phyloP scores from a whole-genome alignment of 1,140 invertebrate genomes.

The Triops longicaudatus region DNA sequence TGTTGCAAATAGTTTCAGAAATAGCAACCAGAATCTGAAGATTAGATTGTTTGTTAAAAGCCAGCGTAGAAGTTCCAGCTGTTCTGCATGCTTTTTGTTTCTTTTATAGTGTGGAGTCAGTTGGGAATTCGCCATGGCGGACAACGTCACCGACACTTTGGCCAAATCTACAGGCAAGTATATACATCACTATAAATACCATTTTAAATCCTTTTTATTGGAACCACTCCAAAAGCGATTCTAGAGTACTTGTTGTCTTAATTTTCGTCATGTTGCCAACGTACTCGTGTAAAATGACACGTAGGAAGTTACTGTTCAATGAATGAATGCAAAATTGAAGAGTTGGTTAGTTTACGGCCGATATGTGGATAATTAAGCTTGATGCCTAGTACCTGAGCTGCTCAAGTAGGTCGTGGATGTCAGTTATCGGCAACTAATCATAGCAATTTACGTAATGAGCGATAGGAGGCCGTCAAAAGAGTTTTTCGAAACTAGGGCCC shows the following conservation, averaged over 20 bases:
- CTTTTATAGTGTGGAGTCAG: background rate
- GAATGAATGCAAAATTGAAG: background rate
- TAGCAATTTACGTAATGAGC: background rate
- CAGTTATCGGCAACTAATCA: background rate
- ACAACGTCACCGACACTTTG: constrained; percentile 10
- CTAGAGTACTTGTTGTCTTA: background rate
- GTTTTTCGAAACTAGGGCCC: background rate
- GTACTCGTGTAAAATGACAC: background rate
- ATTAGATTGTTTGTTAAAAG: background rate
- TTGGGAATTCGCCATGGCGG: constrained; percentile 8
- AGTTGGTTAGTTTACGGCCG: background rate
- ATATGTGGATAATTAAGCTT: no score
- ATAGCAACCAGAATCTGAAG: background rate
- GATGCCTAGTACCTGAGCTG: no score
- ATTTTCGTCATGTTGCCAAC: background rate
- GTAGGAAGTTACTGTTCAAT: background rate
- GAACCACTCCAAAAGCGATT: background rate
- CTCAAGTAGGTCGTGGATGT: background rate
- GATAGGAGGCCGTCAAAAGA: background rate
- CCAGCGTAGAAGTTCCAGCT: constrained; percentile 4
- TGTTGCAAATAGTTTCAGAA: no score
- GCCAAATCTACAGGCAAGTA: background rate
- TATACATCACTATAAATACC: background rate
- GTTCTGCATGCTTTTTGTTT: constrained; percentile 8
- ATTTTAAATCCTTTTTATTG: background rate